Evolutionary conservation across 2,113 vertebrate genomes (phyloP).

Genomic region (Heteronetta atricapilla): DNA sequence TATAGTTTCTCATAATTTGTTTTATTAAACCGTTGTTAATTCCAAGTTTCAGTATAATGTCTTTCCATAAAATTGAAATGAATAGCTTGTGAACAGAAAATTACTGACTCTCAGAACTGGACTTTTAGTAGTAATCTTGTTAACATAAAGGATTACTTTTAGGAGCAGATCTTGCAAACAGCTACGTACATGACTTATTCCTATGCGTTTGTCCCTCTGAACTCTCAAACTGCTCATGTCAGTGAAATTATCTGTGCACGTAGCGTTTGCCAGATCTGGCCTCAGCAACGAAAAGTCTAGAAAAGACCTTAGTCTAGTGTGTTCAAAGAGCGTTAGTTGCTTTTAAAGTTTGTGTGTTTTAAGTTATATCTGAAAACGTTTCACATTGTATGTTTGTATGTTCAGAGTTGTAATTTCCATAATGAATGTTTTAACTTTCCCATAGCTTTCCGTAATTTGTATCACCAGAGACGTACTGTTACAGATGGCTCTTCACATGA

Average conservation of each 20-base stretch:
- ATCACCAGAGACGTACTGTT: neutral
- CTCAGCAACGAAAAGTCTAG: neutral
- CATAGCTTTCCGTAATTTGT: neutral
- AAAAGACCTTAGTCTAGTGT: neutral
- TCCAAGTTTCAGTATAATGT: neutral
- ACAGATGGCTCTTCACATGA: neutral
- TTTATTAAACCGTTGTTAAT: conserved; percentile 31
- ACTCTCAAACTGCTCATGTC: neutral
- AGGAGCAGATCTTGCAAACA: neutral
- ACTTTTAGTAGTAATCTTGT: neutral
- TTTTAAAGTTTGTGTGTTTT: neutral
- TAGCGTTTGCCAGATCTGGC: neutral
- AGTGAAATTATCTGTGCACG: neutral
- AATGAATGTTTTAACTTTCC: neutral
- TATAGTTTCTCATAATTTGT: neutral
- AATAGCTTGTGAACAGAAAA: neutral
- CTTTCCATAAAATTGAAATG: conserved; percentile 11
- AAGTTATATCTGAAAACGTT: neutral
- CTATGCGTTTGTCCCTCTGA: neutral
- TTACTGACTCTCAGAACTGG: neutral
- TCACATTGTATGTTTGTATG: neutral
- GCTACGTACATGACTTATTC: neutral
- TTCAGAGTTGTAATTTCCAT: neutral
- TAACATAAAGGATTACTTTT: neutral
- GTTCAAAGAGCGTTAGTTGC: neutral